Evolutionary conservation across 2,113 vertebrate species (phyloP).

Genomic region (Clarias macrocephalus): DNA sequence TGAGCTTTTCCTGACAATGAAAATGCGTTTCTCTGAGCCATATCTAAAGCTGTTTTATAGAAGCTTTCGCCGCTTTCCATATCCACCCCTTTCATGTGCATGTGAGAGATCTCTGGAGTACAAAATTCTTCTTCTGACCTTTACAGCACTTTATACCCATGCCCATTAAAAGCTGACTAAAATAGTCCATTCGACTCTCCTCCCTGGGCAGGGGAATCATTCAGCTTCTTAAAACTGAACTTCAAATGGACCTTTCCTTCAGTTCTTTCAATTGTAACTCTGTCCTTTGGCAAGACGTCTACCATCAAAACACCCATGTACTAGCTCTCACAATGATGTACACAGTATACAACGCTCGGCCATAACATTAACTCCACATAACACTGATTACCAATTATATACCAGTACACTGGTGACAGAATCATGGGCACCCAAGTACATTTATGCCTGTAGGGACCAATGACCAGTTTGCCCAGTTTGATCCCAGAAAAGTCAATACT

Average conservation of each 20-base stretch:
- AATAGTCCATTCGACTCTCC: not conserved
- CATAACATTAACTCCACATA: too few relatives aligned
- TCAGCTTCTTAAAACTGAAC: not conserved
- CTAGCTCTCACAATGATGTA: not conserved
- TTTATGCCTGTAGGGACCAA: too few relatives aligned
- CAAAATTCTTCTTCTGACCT: not conserved
- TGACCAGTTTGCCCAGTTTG: too few relatives aligned
- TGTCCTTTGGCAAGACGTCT: not conserved
- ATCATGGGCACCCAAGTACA: too few relatives aligned
- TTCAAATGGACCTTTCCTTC: not conserved
- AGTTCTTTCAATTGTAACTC: not conserved
- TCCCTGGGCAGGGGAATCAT: not conserved
- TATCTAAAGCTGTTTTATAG: not conserved
- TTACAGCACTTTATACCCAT: constrained; percentile 7
- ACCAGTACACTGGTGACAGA: too few relatives aligned
- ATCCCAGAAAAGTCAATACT: too few relatives aligned
- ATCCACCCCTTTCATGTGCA: constrained; percentile 11
- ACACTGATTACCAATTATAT: too few relatives aligned
- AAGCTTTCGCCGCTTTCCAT: not conserved
- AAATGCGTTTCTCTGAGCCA: not conserved
- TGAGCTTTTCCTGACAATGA: not conserved
- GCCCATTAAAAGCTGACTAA: not conserved
- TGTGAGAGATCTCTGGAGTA: constrained; percentile 46
- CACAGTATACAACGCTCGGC: too few relatives aligned
- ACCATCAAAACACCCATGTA: not conserved